Conservation (phyloP, 53 echinoderm and acorn worm genomes). For the Holothuria scabra region DNA sequence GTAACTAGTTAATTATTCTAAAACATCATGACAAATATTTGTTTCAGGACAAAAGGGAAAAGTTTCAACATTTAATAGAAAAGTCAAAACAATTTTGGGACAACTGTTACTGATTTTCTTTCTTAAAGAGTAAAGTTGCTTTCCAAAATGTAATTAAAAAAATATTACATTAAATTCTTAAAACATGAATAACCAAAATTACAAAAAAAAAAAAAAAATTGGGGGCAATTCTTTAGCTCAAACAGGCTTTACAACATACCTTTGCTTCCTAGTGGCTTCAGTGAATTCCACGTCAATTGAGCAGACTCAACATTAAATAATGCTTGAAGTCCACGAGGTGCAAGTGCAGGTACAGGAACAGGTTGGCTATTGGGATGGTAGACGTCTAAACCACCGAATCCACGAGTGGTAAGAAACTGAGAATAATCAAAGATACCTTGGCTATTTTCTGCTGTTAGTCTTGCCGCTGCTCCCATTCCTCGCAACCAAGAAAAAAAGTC, state of each 20-base stretch:
- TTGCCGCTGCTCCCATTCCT: background rate
- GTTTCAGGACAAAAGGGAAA: too few relatives aligned
- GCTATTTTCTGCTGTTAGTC: background rate
- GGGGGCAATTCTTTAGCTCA: too few relatives aligned
- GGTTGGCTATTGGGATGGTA: conserved; percentile 79
- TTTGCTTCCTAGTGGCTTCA: conserved; percentile 57
- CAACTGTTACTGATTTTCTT: too few relatives aligned
- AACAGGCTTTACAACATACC: conserved; percentile 46
- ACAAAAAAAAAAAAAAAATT: too few relatives aligned
- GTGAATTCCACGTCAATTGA: conserved; percentile 70
- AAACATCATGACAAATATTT: too few relatives aligned
- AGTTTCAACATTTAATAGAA: too few relatives aligned
- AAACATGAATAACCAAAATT: too few relatives aligned
- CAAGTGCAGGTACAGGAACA: conserved; percentile 70
- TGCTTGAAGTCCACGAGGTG: conserved; percentile 71
- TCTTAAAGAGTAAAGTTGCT: too few relatives aligned
- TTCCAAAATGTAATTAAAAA: too few relatives aligned
- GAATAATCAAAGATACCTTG: background rate
- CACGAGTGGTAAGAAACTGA: conserved; percentile 56
- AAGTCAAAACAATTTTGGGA: too few relatives aligned
- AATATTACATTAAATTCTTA: too few relatives aligned
- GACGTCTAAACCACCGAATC: conserved; percentile 78
- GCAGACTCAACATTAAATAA: conserved; percentile 74
- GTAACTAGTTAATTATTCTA: too few relatives aligned
- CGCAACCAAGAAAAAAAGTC: conserved; percentile 69